A percentile compares a stretch with the other conserved stretches of the same genome.
These are phyloP conservation scores for Acanthopagrus latus DNA, from an alignment of 2,797 vertebrate genomes.

Conservation along the genomic window DNA sequence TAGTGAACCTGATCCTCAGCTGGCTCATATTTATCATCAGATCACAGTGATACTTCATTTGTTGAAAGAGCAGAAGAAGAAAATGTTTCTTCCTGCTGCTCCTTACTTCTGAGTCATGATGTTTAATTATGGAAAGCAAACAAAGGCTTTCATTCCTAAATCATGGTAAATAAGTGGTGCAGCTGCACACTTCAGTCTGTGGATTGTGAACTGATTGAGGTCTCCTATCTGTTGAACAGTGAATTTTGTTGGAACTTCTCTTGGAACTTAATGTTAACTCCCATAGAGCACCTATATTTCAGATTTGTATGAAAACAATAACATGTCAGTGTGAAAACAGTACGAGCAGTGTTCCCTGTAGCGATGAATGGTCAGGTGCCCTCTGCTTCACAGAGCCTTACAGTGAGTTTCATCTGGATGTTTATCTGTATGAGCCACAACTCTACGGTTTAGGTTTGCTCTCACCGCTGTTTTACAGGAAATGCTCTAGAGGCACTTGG, in stretches of 20 bases:
- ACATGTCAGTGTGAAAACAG: no score
- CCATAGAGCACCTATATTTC: no score
- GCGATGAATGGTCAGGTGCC: no score
- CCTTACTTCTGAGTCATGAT: not conserved
- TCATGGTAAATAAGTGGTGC: not conserved
- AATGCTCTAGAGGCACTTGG: no score
- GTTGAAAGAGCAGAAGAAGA: not conserved
- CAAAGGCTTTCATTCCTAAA: not conserved
- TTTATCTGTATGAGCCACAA: not conserved
- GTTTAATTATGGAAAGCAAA: not conserved
- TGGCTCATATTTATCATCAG: conserved; percentile 11
- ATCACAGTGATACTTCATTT: not conserved
- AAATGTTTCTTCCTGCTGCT: not conserved
- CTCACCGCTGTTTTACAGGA: not conserved
- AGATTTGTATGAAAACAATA: no score
- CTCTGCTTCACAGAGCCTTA: no score
- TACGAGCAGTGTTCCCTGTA: no score
- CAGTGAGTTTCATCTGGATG: not conserved
- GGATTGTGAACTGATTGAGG: not conserved
- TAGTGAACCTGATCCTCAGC: conserved; percentile 8
- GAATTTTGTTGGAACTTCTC: no score
- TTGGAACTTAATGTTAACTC: no score
- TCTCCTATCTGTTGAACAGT: not conserved
- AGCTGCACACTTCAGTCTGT: not conserved
- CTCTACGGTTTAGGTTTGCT: not conserved